Percentiles rank a stretch among this genome's conserved stretches.
These are phyloP conservation scores for Chirona hameri DNA, from an alignment of 2,888 invertebrate genomes.

Conservation along the genomic window DNA sequence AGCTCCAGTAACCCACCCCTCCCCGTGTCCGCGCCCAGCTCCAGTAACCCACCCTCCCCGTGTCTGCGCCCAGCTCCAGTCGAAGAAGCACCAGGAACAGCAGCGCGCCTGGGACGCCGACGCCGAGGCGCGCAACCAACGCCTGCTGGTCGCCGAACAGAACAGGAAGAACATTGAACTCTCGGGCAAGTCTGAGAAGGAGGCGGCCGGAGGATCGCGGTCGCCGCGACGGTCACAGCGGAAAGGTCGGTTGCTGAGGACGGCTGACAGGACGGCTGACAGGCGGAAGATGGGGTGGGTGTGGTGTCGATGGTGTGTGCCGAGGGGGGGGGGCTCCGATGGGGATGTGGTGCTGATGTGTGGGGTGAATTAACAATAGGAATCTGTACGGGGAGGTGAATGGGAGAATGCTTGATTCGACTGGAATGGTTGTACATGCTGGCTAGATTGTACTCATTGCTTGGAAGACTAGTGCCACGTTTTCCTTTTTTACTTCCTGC, in stretches of 20 bases:
- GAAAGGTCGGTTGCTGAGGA: not conserved
- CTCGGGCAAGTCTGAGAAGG: slow-evolving; percentile 6
- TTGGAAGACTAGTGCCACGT: no score
- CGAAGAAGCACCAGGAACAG: not conserved
- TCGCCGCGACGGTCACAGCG: not conserved
- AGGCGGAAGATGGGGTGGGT: no score
- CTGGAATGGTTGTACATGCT: no score
- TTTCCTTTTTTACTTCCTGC: no score
- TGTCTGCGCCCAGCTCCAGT: not conserved
- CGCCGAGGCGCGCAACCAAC: not conserved
- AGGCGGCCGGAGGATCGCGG: not conserved
- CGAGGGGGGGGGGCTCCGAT: not conserved
- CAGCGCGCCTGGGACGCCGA: slow-evolving; percentile 8
- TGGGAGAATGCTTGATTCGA: no score
- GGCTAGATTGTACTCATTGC: no score
- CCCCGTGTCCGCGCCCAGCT: no score
- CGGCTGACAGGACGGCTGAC: not conserved
- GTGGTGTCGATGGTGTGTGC: no score
- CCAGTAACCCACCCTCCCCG: no score
- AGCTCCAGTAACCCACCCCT: no score
- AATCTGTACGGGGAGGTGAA: no score
- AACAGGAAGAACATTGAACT: slow-evolving; percentile 24
- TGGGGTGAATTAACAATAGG: no score
- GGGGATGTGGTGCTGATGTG: not conserved
- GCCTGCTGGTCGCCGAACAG: not conserved